Conservation (phyloP, 2,113 vertebrate species). For the Dendropsophus ebraccatus region DNA sequence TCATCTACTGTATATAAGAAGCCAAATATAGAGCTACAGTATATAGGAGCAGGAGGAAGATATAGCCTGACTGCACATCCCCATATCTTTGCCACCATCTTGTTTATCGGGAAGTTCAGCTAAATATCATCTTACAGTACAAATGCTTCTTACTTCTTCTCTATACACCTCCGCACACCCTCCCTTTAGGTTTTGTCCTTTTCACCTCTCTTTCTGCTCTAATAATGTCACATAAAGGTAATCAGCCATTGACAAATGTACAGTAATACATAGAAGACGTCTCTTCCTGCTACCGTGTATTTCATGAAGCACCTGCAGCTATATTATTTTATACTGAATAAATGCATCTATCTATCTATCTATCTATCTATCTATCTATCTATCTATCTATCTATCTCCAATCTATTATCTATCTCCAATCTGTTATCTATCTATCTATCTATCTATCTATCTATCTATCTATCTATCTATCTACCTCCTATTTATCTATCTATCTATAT, state of each 20-base stretch:
- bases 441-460: neutral
- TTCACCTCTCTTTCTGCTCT: conserved; percentile 37
- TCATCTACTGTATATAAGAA: neutral
- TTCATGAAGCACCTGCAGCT: neutral
- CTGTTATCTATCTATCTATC: neutral
- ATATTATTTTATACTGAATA: neutral
- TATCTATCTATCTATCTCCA: neutral
- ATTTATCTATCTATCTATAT: no score
- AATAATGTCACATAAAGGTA: neutral
- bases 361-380: neutral
- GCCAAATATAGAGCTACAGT: no score
- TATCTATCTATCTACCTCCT: neutral
- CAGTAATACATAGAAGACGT: neutral
- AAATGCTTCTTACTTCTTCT: neutral
- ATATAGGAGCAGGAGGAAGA: neutral
- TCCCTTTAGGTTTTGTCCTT: conserved; percentile 23
- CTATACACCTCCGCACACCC: neutral
- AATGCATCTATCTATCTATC: no score
- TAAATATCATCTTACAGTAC: neutral
- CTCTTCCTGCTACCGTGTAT: neutral
- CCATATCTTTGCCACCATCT: neutral
- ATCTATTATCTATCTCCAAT: no score
- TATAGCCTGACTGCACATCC: neutral
- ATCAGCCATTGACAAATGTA: conserved; percentile 15
- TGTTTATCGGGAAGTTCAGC: neutral